Conservation (phyloP, 1,140 invertebrate genomes). For the Hyposmocoma kahamanoa region DNA sequence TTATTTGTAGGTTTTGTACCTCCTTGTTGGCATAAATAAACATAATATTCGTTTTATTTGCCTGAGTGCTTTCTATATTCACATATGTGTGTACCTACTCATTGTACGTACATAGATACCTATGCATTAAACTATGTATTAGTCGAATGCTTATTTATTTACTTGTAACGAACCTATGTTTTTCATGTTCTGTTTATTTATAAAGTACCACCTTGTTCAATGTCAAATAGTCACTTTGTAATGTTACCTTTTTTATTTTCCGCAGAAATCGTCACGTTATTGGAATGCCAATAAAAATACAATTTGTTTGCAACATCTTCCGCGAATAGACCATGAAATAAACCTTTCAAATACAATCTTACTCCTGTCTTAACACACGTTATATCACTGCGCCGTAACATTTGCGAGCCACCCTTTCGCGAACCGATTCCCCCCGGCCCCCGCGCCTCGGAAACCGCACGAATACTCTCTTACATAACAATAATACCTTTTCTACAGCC, state of each 20-base stretch:
- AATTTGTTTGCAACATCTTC: neutral
- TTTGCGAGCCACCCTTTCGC: constrained; percentile 56
- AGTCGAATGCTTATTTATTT: too few species aligned
- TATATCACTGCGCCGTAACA: constrained; percentile 48
- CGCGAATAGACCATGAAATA: constrained; percentile 3
- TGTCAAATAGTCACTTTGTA: neutral
- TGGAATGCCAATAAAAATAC: neutral
- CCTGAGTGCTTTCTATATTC: too few species aligned
- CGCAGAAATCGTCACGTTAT: too few species aligned
- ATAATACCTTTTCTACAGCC: constrained; percentile 62
- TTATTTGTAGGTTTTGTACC: too few species aligned
- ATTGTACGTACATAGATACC: neutral
- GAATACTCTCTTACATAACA: constrained; percentile 67
- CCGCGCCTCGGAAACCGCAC: constrained; percentile 57
- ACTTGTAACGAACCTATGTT: too few species aligned
- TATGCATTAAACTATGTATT: too few species aligned
- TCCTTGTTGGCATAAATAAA: too few species aligned
- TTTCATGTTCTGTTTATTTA: neutral
- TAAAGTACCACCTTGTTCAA: neutral
- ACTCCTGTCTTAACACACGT: constrained; percentile 43
- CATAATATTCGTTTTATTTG: too few species aligned
- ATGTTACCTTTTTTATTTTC: too few species aligned
- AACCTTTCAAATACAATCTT: constrained; percentile 47
- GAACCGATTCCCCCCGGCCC: constrained; percentile 37
- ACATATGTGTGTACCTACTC: too few species aligned